Percentiles rank a stretch among this genome's conserved stretches.
Evolutionary conservation across 2,888 invertebrate genomes (phyloP).

Genomic region (Drosophila infuscata): DNA sequence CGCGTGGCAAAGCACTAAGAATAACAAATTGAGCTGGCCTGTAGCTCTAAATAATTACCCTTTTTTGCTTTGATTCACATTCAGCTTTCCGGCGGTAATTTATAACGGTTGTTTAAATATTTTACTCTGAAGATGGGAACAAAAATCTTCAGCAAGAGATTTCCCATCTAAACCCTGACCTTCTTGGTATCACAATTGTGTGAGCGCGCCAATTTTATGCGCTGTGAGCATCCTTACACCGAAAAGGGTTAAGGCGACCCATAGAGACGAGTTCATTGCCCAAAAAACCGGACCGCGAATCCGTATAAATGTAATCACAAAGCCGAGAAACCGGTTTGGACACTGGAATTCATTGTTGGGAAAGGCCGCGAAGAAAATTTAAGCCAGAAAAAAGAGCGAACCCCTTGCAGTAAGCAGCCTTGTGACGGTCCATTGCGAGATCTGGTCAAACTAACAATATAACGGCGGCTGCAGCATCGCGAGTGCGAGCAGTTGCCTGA

Average conservation of each 20-base stretch:
- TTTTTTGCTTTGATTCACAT: neutral
- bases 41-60: constrained; percentile 5
- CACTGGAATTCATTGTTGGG: constrained; percentile 69
- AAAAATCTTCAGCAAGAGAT: constrained; percentile 53
- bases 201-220: constrained; percentile 72
- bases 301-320: constrained; percentile 16
- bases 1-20: constrained; percentile 48
- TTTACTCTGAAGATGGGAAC: constrained; percentile 14
- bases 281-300: constrained; percentile 75
- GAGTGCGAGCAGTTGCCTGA: neutral
- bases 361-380: constrained; percentile 71
- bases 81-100: constrained; percentile 17
- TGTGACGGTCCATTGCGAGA: constrained; percentile 73
- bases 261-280: constrained; percentile 51
- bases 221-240: constrained; percentile 63
- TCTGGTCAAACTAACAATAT: constrained; percentile 70
- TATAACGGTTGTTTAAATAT: constrained; percentile 70
- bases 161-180: constrained; percentile 58
- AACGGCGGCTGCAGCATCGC: constrained; percentile 43
- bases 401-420: constrained; percentile 62
- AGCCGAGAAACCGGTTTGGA: constrained; percentile 76
- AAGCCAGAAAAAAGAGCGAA: constrained; percentile 57
- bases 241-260: constrained; percentile 75
- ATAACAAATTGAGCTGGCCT: constrained; percentile 52
- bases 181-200: constrained; percentile 42